A percentile compares a stretch with the other conserved stretches of the same genome.
These are phyloP conservation scores for Zelleria hepariella DNA, from an alignment of 2,888 invertebrate species.

Conservation along the genomic window DNA sequence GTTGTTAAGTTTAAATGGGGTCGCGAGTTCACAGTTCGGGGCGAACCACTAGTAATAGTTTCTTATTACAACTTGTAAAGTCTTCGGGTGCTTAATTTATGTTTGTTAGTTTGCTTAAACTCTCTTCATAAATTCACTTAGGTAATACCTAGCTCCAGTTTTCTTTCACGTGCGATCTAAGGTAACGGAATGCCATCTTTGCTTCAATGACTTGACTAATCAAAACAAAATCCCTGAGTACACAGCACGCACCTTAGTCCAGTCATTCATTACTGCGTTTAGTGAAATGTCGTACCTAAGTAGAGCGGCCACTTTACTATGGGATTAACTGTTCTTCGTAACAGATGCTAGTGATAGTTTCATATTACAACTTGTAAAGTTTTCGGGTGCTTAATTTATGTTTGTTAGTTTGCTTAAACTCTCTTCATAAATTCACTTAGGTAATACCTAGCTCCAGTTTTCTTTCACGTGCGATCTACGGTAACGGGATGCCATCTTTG, in stretches of 20 bases:
- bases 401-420: neutral
- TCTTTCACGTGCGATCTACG: neutral
- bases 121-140: neutral
- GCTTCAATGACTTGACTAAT: too few relatives aligned
- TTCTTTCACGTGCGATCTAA: neutral
- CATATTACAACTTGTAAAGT: conserved; percentile 1
- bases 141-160: neutral
- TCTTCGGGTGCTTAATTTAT: conserved; percentile 1
- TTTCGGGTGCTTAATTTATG: conserved; percentile 2
- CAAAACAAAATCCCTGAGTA: too few relatives aligned
- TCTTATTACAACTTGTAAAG: conserved; percentile 1
- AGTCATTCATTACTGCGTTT: conserved; percentile 18
- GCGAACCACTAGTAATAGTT: conserved; percentile 6
- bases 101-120: neutral
- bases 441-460: neutral
- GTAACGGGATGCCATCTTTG: neutral
- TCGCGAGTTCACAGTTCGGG: too few relatives aligned
- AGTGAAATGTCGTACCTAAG: conserved; percentile 5
- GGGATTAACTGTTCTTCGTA: conserved; percentile 6
- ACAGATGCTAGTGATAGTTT: conserved; percentile 4
- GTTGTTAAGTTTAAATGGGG: too few relatives aligned
- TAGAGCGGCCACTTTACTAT: neutral
- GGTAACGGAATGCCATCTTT: too few relatives aligned
- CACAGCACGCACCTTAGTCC: too few relatives aligned
- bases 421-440: neutral